Evolutionary conservation across 2,888 invertebrate species (phyloP).

Genomic region (Caenorhabditis sp.): DNA sequence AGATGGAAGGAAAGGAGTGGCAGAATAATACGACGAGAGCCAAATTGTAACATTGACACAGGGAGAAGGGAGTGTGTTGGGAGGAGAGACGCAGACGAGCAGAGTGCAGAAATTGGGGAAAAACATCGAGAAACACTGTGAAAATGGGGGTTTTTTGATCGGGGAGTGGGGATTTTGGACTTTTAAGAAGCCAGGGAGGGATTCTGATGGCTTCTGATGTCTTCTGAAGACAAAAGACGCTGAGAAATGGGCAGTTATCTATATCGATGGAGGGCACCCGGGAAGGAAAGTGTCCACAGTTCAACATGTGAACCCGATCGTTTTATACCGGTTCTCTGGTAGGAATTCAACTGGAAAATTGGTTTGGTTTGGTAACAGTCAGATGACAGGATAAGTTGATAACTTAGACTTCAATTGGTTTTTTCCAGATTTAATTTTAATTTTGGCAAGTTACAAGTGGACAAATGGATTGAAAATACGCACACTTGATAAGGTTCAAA

Average conservation of each 20-base stretch:
- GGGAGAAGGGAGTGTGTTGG: not conserved
- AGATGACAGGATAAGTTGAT: too few relatives aligned
- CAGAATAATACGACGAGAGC: conserved; percentile 18
- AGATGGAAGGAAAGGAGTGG: conserved; percentile 4
- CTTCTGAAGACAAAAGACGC: too few relatives aligned
- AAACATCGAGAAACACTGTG: conserved; percentile 14
- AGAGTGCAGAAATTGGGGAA: not conserved
- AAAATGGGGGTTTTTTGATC: conserved; percentile 7
- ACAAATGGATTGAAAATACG: too few relatives aligned
- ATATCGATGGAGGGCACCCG: too few relatives aligned
- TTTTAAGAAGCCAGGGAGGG: not conserved
- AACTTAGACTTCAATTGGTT: too few relatives aligned
- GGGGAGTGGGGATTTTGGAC: not conserved
- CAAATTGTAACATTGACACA: conserved; percentile 11
- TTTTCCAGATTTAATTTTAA: too few relatives aligned
- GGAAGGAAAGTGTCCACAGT: conserved; percentile 32
- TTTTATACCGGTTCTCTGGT: conserved; percentile 22
- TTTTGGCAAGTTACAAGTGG: too few relatives aligned
- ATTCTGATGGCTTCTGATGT: too few relatives aligned
- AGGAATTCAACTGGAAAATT: not conserved
- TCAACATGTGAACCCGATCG: conserved; percentile 38
- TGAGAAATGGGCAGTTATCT: too few relatives aligned
- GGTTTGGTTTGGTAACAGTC: conserved; percentile 11
- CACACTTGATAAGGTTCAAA: conserved; percentile 40
- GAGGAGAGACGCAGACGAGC: not conserved